Conservation (phyloP, 2,888 invertebrate species). For the Brachylomia viminalis region DNA sequence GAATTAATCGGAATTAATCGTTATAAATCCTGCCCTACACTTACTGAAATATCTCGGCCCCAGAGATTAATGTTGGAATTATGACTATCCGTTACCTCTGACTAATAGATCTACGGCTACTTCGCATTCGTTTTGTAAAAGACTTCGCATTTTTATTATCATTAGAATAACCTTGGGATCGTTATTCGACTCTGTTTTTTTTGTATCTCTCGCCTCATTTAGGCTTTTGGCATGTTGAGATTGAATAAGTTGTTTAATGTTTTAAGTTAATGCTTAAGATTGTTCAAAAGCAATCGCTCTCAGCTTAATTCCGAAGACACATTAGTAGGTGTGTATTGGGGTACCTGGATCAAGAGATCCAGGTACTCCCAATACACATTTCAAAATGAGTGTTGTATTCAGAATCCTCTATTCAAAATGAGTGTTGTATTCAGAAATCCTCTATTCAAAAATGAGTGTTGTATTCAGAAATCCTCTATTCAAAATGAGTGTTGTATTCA, state of each 20-base stretch:
- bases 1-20: neutral
- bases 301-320: neutral
- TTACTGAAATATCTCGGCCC: constrained; percentile 39
- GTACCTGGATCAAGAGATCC: too few species aligned
- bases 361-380: too few species aligned
- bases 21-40: constrained; percentile 9
- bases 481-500: too few species aligned
- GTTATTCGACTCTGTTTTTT: neutral
- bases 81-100: constrained; percentile 33
- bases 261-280: neutral
- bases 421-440: too few species aligned
- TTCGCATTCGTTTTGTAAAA: constrained; percentile 8
- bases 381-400: too few species aligned
- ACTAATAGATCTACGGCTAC: constrained; percentile 35
- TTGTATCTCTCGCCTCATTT: neutral
- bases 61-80: constrained; percentile 39
- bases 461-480: too few species aligned
- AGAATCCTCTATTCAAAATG: too few species aligned
- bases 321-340: too few species aligned
- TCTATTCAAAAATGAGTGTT: too few species aligned
- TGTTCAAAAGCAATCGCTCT: neutral
- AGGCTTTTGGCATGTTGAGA: neutral
- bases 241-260: neutral
- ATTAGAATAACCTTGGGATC: neutral
- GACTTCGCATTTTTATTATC: neutral